Evolutionary conservation across 2,888 invertebrate genomes (phyloP), one percentile per base, ranked within the genome.

Genomic region (Drosophila quinaria): DNA sequence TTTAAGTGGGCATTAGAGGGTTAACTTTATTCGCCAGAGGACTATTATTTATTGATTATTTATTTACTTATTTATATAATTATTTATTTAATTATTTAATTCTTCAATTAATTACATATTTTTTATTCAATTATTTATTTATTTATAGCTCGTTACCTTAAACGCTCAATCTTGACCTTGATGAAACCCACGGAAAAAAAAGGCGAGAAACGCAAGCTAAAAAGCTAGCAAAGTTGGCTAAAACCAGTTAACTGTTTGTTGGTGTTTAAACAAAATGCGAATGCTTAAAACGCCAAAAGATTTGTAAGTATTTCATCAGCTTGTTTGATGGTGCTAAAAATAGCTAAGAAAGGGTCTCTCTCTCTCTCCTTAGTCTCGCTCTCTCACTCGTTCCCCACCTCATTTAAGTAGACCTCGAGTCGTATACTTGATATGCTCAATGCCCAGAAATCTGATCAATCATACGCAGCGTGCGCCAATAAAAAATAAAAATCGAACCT

Each of bases 391-490:
- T 17, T 17, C 10, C 4, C 17, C 17, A 19, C 10, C 41, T 17
- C 1, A 11, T 10, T 11, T n/a, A 54, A 11, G 39, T 31, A 50
- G 44, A 55, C 44, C 15, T 29, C 59, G 60, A 44, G 49, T 15
- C 76, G 77, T 60, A 72, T 76, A 61, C 65, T 58, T 72, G 77
- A 68, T 72, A 35, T 39, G 58, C 8, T 2, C 17, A 31, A 33
- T 25, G 44, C 13, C 42, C n/a, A 15, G 19, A 15, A 15, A 22
- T 4, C 31, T 41, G 50, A 66, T 80, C 71, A 83, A 70, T 72
- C 76, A 80, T 74, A 76, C 83, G 86, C 78, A 52, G 73, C 59
- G 73, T 75, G 56, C 9, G 62, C 72, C 59, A 59, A 49, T 15
- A 37, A 41, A 9, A 15, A 51, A 52, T 41, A 49, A 10, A 15